Percentiles rank a stretch among this genome's conserved stretches.
phyloP scores from a whole-genome alignment of 2,888 invertebrate species.

The Coremacera marginata region DNA sequence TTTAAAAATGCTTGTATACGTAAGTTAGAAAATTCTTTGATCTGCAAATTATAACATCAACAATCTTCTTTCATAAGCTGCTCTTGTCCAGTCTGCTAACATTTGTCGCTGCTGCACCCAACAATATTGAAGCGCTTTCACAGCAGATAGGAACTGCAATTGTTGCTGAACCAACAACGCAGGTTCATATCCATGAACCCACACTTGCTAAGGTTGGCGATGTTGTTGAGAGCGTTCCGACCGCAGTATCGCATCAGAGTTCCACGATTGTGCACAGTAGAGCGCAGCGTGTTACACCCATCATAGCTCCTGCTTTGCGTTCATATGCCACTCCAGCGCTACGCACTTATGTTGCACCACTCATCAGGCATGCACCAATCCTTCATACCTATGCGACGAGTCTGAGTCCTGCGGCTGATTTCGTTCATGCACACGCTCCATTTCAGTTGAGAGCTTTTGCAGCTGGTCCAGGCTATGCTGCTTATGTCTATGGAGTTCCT shows the following conservation, averaged over 20 bases:
- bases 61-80: neutral
- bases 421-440: conserved; percentile 5
- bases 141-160: conserved; percentile 41
- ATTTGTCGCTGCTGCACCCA: conserved; percentile 54
- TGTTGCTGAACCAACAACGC: conserved; percentile 48
- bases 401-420: neutral
- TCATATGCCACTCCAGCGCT: conserved; percentile 42
- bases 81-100: conserved; percentile 70
- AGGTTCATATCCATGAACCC: conserved; percentile 53
- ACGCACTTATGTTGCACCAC: conserved; percentile 11
- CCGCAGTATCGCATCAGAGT: conserved; percentile 70
- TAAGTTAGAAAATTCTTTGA: conserved; percentile 46
- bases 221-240: conserved; percentile 53
- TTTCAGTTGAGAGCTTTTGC: neutral
- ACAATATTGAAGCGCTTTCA: conserved; percentile 34
- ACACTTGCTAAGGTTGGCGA: conserved; percentile 39
- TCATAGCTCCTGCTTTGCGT: conserved; percentile 52
- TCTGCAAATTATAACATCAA: neutral
- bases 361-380: neutral
- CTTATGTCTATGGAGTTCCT: neutral
- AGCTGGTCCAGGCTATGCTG: neutral
- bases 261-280: conserved; percentile 69
- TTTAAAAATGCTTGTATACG: conserved; percentile 61
- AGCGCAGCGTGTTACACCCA: conserved; percentile 62
- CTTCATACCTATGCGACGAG: neutral